Conservation (phyloP, 2,888 invertebrate species). For the Plebejus anna region DNA sequence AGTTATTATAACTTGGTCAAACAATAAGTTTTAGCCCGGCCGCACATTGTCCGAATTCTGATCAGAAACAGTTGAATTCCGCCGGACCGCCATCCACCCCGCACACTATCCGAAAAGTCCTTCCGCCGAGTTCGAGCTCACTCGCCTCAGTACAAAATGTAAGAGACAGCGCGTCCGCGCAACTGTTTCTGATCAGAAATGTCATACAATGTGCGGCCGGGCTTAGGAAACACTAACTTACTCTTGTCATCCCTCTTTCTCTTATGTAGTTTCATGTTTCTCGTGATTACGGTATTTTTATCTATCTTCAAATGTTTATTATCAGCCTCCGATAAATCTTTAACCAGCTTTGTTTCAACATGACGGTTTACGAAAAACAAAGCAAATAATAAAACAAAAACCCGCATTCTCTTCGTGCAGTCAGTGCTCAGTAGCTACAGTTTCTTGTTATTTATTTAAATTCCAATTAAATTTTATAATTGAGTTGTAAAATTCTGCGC, state of each 20-base stretch:
- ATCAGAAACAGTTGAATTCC: too few species aligned
- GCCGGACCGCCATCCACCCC: too few species aligned
- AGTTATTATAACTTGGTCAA: too few species aligned
- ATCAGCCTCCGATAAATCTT: slow-evolving; percentile 48
- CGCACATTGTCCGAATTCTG: too few species aligned
- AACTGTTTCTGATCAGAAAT: too few species aligned
- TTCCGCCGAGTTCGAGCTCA: too few species aligned
- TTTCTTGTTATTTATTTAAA: slow-evolving; percentile 8
- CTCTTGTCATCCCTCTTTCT: slow-evolving; percentile 19
- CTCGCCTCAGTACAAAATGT: too few species aligned
- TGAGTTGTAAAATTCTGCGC: slow-evolving; percentile 19
- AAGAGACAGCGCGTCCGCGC: too few species aligned
- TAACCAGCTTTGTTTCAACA: slow-evolving; percentile 11
- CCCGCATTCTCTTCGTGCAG: neutral
- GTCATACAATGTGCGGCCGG: too few species aligned
- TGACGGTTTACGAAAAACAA: slow-evolving; percentile 10
- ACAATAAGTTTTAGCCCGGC: neutral
- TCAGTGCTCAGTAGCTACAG: neutral
- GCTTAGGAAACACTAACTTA: neutral
- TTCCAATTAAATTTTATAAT: slow-evolving; percentile 17
- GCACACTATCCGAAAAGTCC: too few species aligned
- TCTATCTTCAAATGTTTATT: slow-evolving; percentile 54
- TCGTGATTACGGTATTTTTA: slow-evolving; percentile 61
- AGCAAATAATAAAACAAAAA: neutral
- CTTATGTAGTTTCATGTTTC: slow-evolving; percentile 54